Conservation (phyloP, 2,888 invertebrate genomes). For the Ophion costatus region DNA sequence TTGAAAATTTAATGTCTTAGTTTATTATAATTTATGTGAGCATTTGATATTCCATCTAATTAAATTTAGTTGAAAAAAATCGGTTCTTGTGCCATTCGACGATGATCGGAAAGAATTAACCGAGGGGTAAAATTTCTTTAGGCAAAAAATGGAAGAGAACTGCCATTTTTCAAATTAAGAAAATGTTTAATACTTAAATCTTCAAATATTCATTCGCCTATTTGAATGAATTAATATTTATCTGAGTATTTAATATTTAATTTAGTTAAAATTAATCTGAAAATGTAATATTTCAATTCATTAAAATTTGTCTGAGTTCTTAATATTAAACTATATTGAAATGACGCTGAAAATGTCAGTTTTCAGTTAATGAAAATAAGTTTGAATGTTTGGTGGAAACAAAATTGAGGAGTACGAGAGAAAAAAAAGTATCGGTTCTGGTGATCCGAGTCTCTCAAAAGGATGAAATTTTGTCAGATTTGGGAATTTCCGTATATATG, state of each 20-base stretch:
- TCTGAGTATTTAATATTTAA: neutral
- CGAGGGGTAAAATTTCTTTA: neutral
- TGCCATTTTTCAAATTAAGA: neutral
- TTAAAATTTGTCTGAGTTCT: neutral
- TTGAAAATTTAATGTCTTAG: no score
- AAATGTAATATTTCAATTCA: neutral
- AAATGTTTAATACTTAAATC: neutral
- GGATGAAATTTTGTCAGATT: neutral
- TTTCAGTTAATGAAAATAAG: neutral
- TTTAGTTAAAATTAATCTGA: no score
- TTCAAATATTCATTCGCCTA: no score
- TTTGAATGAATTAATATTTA: no score
- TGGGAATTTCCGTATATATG: neutral
- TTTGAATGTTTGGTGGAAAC: neutral
- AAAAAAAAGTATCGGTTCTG: no score
- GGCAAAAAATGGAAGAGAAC: neutral
- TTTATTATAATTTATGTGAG: neutral
- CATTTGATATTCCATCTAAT: neutral
- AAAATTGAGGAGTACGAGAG: neutral
- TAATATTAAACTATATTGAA: neutral
- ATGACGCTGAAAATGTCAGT: neutral
- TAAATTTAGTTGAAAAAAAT: no score
- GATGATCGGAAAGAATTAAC: neutral
- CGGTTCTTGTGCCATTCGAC: neutral
- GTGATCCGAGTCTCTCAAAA: no score